phyloP scores from a whole-genome alignment of 1,140 invertebrate genomes.

The Eurosta solidaginis region DNA sequence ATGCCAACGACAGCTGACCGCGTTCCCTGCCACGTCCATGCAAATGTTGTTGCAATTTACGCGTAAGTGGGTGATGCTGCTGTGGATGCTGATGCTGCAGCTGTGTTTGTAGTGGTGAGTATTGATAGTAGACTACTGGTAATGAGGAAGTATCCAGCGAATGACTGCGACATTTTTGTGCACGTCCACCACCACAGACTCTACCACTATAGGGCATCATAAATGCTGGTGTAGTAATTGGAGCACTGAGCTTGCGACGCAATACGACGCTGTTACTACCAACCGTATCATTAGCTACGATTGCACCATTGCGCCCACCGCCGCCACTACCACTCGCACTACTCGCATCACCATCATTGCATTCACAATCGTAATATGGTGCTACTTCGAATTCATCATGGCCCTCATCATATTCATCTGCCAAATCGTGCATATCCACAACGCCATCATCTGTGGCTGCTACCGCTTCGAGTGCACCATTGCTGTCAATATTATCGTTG shows the following conservation, averaged over 20 bases:
- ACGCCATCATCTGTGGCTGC: conserved; percentile 1
- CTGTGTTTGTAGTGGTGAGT: conserved; percentile 43
- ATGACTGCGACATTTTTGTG: conserved; percentile 47
- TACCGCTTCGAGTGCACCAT: background rate
- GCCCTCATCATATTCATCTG: conserved; percentile 48
- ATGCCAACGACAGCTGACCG: conserved; percentile 45
- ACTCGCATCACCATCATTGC: conserved; percentile 54
- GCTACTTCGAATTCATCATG: conserved; percentile 49
- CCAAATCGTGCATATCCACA: conserved; percentile 15
- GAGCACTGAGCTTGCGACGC: conserved; percentile 48
- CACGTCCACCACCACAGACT: conserved; percentile 25
- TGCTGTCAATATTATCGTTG: conserved; percentile 2
- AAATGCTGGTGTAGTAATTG: conserved; percentile 44
- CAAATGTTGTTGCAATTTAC: conserved; percentile 41
- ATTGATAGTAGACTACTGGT: conserved; percentile 32
- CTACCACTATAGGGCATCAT: conserved; percentile 32
- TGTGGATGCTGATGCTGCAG: conserved; percentile 34
- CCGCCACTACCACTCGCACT: conserved; percentile 50
- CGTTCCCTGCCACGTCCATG: conserved; percentile 44
- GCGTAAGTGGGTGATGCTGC: conserved; percentile 36
- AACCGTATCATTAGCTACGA: conserved; percentile 15
- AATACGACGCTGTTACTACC: conserved; percentile 45
- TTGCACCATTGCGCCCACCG: conserved; percentile 33
- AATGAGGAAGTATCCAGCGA: conserved; percentile 45
- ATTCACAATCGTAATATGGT: conserved; percentile 52